Evolutionary conservation across 2,888 invertebrate genomes (phyloP), one percentile per base, ranked within the genome.

Genomic region (Neria commutata): DNA sequence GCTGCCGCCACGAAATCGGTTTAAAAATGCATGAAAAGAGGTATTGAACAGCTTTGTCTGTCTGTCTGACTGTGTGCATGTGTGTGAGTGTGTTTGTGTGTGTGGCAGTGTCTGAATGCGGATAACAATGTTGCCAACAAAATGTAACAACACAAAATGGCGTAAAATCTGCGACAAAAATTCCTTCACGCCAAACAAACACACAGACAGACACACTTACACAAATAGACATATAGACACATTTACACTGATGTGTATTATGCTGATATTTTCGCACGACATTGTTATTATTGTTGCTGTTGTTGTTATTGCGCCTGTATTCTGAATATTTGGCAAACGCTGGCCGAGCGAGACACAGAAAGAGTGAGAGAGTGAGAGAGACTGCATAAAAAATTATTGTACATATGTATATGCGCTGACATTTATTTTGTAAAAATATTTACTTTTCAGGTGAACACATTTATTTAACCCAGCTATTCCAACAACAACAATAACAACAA

Each of bases 351-450:
- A n/a, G n/a, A n/a, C n/a, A n/a, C n/a, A n/a, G n/a, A n/a, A n/a
- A n/a, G n/a, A n/a, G n/a, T n/a, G n/a, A n/a, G n/a, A n/a, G n/a
- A n/a, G n/a, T n/a, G n/a, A n/a, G n/a, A n/a, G n/a, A n/a, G n/a
- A n/a, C n/a, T n/a, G n/a, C n/a, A n/a, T n/a, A n/a, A n/a, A n/a
- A n/a, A n/a, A n/a, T n/a, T n/a, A n/a, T n/a, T n/a, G n/a, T n/a
- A n/a, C n/a, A n/a, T n/a, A n/a, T n/a, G n/a, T n/a, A n/a, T n/a
- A n/a, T n/a, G n/a, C n/a, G n/a, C n/a, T n/a, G n/a, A n/a, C n/a
- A n/a, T n/a, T n/a, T n/a, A n/a, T n/a, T n/a, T 51, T 56, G 46
- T n/a, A 21, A 51, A 56, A 51, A 56, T 56, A 56, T 56, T 56
- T 51, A 56, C 51, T 10, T 45, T 51, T 26, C 56, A 56, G 56